A percentile compares a stretch with the other conserved stretches of the same genome.
phyloP scores from a whole-genome alignment of 1,140 invertebrate species.

The Radopholus similis region DNA sequence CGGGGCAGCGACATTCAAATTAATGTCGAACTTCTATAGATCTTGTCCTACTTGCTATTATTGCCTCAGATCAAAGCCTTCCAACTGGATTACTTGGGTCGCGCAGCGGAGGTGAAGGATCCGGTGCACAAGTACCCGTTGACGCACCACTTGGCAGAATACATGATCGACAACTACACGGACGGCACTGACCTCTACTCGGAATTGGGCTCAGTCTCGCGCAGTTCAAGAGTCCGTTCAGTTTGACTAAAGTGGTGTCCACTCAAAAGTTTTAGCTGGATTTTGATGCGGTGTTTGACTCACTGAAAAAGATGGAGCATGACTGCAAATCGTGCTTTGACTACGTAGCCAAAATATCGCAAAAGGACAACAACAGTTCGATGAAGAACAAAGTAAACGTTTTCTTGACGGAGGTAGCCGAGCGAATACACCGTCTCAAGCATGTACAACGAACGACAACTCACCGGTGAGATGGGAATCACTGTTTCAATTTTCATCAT shows the following conservation, averaged over 20 bases:
- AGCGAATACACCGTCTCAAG: conserved; percentile 87
- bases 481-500: too few relatives aligned
- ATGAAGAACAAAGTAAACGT: conserved; percentile 72
- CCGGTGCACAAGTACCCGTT: conserved; percentile 69
- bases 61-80: conserved; percentile 80
- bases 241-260: background rate
- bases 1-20: too few relatives aligned
- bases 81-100: conserved; percentile 91
- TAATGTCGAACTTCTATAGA: conserved; percentile 12
- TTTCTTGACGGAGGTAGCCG: conserved; percentile 90
- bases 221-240: conserved; percentile 71
- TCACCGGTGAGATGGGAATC: conserved; percentile 69
- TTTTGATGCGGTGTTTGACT: conserved; percentile 78
- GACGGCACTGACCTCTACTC: conserved; percentile 90
- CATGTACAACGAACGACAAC: conserved; percentile 83
- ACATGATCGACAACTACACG: conserved; percentile 91
- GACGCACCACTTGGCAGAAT: conserved; percentile 86
- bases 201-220: conserved; percentile 84
- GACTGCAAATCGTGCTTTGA: conserved; percentile 98
- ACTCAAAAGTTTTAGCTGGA: conserved; percentile 69
- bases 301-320: conserved; percentile 81
- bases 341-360: conserved; percentile 75
- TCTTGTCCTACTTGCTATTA: background rate
- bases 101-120: conserved; percentile 98
- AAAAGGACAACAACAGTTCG: conserved; percentile 50